Evolutionary conservation across 2,888 invertebrate genomes (phyloP), one percentile per base, ranked within the genome.

Genomic region (Glyphotaelius pellucidus): DNA sequence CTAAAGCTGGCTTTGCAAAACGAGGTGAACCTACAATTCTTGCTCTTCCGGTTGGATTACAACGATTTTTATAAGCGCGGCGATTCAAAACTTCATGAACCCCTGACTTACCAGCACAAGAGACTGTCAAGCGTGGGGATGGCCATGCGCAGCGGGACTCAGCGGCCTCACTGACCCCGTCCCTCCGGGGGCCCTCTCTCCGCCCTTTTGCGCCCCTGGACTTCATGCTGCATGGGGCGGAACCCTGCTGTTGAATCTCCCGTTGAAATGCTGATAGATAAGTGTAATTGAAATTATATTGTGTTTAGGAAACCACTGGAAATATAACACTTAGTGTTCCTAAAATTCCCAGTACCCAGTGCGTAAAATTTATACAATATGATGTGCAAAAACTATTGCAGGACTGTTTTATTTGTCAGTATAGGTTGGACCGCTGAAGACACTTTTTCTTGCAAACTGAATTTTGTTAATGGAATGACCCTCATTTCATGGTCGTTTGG

Each of bases 41-140:
- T 99, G 92, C 99, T 99, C 93, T 98, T 98, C 94, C 97, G 99
- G 3, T 96, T 99, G 91, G 99, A 99, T 95, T 99, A 99, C 95
- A 99, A 99, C 95, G 98, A 99, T 95, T 98, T 98, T 95, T 99
- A 99, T 96, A 98, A 98, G 94, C 97, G 98, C 93, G 97, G 97
- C 92, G 98, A 98, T 94, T 97, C 97, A 93, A 97, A 98, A 94
- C 96, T 98, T 91, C 97, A 97, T 92, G 97, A 96, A 92, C 97
- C 97, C 5, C 95, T 97, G 90, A 97, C 97, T 0, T 97, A 97
- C 94, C 97, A 97, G 94, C 97, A 97, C 94, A 96, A 97, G 95
- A 95, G 97, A 47, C 95, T 97, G 94, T 97, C 97, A 94, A 96
- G 96, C 94, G 96, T 96, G 91, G 96, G 96, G 80, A 94, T 96